Evolutionary conservation across 2,888 invertebrate species (phyloP).

Genomic region (Sminthurinus aureus): DNA sequence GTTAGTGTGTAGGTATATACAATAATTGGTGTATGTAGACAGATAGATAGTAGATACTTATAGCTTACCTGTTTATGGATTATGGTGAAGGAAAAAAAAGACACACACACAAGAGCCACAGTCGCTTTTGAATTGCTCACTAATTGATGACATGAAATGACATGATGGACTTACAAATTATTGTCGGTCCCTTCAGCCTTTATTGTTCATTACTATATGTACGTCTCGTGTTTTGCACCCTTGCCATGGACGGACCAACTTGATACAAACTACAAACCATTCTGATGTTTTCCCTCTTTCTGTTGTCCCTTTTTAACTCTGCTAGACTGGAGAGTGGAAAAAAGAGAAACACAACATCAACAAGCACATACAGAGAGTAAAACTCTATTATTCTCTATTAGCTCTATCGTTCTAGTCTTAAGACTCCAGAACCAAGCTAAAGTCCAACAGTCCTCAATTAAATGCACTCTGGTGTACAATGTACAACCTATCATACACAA

Average conservation of each 20-base stretch:
- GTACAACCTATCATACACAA: too few species aligned
- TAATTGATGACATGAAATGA: constrained; percentile 45
- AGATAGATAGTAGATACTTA: neutral
- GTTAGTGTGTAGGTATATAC: neutral
- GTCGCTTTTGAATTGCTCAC: constrained; percentile 42
- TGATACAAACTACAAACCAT: neutral
- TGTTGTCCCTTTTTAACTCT: neutral
- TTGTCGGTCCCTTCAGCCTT: constrained; percentile 42
- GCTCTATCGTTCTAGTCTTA: too few species aligned
- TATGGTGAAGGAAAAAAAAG: neutral
- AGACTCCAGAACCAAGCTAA: neutral
- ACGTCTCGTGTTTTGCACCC: neutral
- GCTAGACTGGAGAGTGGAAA: constrained; percentile 5
- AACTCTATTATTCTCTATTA: too few species aligned
- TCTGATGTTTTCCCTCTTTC: neutral
- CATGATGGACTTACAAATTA: constrained; percentile 45
- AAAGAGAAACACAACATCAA: neutral
- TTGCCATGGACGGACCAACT: neutral
- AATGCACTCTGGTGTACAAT: neutral
- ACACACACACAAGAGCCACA: neutral
- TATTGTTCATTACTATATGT: constrained; percentile 36
- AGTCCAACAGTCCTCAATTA: neutral
- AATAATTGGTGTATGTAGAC: neutral
- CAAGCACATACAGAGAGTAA: too few species aligned
- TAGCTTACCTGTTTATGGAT: neutral